phyloP scores from a whole-genome alignment of 2,888 invertebrate species.

The Frankliniella intonsa region DNA sequence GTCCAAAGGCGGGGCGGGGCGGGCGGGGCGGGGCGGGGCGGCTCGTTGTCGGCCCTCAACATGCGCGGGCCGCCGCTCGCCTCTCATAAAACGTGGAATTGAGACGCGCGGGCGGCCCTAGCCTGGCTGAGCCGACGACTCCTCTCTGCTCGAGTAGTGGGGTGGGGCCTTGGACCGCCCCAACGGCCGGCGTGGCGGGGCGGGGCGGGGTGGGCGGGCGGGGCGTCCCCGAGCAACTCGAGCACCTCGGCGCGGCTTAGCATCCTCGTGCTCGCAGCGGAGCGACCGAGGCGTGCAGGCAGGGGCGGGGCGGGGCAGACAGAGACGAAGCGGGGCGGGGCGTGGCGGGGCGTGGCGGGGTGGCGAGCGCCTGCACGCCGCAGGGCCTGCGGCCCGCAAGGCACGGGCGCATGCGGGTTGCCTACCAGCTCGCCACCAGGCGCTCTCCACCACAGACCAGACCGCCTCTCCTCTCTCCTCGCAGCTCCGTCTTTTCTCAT shows the following conservation, averaged over 20 bases:
- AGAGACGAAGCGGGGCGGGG: too few relatives aligned
- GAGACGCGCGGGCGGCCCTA: neutral
- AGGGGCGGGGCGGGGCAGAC: neutral
- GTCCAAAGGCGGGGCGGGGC: too few relatives aligned
- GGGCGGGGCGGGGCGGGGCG: too few relatives aligned
- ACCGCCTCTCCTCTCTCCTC: too few relatives aligned
- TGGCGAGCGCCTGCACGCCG: neutral
- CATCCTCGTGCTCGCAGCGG: too few relatives aligned
- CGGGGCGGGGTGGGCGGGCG: neutral
- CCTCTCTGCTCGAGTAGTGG: neutral
- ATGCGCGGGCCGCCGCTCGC: neutral
- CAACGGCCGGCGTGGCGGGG: neutral
- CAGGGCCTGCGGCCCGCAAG: neutral
- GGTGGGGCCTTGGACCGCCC: neutral
- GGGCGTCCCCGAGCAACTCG: too few relatives aligned
- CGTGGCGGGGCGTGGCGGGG: neutral
- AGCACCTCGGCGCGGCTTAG: too few relatives aligned
- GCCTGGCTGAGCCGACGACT: neutral
- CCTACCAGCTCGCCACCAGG: neutral
- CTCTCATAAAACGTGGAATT: slow-evolving; percentile 10
- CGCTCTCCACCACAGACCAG: neutral
- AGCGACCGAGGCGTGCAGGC: too few relatives aligned
- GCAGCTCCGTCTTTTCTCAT: too few relatives aligned
- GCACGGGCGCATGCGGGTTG: neutral
- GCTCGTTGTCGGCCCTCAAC: slow-evolving; percentile 8